phyloP scores from a whole-genome alignment of 1,140 invertebrate genomes.

The Heliconius melpomene region DNA sequence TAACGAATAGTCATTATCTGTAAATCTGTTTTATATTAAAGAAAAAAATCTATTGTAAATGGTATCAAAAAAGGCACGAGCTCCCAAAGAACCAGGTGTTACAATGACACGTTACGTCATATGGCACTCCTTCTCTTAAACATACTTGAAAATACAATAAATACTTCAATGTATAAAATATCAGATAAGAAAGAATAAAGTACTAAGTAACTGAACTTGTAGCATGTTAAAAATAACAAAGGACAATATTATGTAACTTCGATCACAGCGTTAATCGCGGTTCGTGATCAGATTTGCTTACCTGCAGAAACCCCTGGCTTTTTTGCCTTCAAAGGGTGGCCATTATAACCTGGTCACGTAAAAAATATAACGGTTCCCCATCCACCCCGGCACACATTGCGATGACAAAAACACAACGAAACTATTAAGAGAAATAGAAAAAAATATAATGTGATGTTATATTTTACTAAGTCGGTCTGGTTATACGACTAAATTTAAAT shows the following conservation, averaged over 20 bases:
- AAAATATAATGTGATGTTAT: conserved; percentile 2
- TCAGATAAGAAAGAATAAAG: conserved; percentile 33
- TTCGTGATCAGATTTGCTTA: conserved; percentile 70
- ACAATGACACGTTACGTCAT: conserved; percentile 21
- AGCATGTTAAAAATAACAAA: conserved; percentile 51
- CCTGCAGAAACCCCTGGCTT: conserved; percentile 62
- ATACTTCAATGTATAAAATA: conserved; percentile 21
- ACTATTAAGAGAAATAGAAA: conserved; percentile 52
- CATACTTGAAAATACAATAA: conserved; percentile 18
- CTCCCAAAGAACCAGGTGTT: conserved; percentile 18
- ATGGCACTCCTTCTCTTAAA: conserved; percentile 8
- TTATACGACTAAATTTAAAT: no score
- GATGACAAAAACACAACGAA: conserved; percentile 70
- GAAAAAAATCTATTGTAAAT: not conserved
- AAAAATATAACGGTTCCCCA: conserved; percentile 74
- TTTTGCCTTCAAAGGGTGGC: conserved; percentile 74
- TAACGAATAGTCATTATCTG: not conserved
- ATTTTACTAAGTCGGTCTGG: not conserved
- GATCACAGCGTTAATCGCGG: conserved; percentile 60
- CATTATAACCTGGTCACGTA: conserved; percentile 59
- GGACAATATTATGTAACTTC: conserved; percentile 54
- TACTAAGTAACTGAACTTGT: conserved; percentile 57
- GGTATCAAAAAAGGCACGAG: not conserved
- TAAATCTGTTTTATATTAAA: not conserved
- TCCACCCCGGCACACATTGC: conserved; percentile 71